These are phyloP conservation scores for Loxodonta africana DNA, from an alignment of 2,113 vertebrate genomes.

Conservation along the genomic window DNA sequence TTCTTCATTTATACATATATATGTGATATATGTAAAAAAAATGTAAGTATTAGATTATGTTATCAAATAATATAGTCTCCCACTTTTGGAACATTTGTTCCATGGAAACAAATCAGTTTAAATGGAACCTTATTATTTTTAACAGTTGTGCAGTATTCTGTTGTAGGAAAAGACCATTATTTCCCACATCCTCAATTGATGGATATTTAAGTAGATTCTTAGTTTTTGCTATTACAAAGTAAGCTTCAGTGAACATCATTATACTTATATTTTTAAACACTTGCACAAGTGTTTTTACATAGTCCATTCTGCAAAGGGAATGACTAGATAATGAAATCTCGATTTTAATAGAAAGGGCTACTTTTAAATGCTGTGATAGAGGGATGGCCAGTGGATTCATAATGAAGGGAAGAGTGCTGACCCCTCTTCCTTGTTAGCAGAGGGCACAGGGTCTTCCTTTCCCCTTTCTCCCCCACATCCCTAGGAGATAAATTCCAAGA, in stretches of 20 bases:
- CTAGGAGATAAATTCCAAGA: neutral
- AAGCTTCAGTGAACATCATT: neutral
- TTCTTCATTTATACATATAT: neutral
- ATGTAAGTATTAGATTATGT: neutral
- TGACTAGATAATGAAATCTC: neutral
- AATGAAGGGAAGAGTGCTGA: neutral
- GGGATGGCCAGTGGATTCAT: neutral
- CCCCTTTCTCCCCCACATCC: fast-evolving
- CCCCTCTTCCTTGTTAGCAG: neutral
- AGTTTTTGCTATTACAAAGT: neutral
- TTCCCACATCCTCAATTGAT: neutral
- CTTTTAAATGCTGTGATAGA: neutral
- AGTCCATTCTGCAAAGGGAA: neutral
- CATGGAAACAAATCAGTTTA: neutral
- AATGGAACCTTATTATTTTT: neutral
- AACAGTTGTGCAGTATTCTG: neutral
- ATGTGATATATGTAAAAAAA: neutral
- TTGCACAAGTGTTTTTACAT: neutral
- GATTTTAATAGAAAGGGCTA: neutral
- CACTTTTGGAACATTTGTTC: neutral
- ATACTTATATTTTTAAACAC: neutral
- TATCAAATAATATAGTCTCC: neutral
- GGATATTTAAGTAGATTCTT: neutral
- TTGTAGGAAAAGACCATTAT: neutral
- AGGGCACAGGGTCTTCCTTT: neutral